phyloP scores from a whole-genome alignment of 2,113 vertebrate genomes.

The Nibea albiflora region DNA sequence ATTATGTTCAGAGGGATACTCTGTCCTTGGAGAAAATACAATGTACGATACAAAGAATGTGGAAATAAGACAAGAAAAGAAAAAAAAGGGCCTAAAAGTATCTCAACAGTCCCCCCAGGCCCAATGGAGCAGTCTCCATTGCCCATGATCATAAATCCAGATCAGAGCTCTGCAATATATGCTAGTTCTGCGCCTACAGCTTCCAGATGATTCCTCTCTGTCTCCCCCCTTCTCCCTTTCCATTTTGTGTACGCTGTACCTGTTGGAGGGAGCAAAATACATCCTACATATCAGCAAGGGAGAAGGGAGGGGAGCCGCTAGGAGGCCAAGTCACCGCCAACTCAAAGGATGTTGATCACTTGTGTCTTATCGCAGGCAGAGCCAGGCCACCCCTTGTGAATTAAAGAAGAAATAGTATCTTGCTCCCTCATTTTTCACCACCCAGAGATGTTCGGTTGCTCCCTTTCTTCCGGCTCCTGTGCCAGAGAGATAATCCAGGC shows the following conservation, averaged over 20 bases:
- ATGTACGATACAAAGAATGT: conserved; percentile 50
- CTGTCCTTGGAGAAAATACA: conserved; percentile 63
- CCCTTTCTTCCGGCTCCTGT: conserved; percentile 81
- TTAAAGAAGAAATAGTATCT: conserved; percentile 87
- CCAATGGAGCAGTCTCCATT: conserved; percentile 42
- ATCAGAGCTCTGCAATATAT: conserved; percentile 54
- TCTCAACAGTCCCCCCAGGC: conserved; percentile 39
- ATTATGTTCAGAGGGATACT: conserved; percentile 41
- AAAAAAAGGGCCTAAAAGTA: conserved; percentile 59
- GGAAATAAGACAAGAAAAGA: conserved; percentile 64
- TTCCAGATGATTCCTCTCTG: conserved; percentile 53
- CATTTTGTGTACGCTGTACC: conserved; percentile 57
- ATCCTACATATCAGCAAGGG: conserved; percentile 64
- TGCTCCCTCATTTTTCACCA: conserved; percentile 84
- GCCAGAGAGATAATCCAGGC: conserved; percentile 84
- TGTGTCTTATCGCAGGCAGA: conserved; percentile 81
- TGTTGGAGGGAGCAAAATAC: conserved; percentile 62
- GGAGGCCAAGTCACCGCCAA: conserved; percentile 66
- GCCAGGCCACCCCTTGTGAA: conserved; percentile 85
- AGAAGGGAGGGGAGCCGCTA: conserved; percentile 47
- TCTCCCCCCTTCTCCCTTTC: conserved; percentile 31
- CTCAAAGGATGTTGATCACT: conserved; percentile 86
- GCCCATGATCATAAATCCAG: conserved; percentile 76
- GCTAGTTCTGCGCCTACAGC: conserved; percentile 39
- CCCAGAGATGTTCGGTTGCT: conserved; percentile 75